These are phyloP conservation scores for Harpegnathos saltator DNA, from an alignment of 1,140 invertebrate genomes.

Conservation along the genomic window DNA sequence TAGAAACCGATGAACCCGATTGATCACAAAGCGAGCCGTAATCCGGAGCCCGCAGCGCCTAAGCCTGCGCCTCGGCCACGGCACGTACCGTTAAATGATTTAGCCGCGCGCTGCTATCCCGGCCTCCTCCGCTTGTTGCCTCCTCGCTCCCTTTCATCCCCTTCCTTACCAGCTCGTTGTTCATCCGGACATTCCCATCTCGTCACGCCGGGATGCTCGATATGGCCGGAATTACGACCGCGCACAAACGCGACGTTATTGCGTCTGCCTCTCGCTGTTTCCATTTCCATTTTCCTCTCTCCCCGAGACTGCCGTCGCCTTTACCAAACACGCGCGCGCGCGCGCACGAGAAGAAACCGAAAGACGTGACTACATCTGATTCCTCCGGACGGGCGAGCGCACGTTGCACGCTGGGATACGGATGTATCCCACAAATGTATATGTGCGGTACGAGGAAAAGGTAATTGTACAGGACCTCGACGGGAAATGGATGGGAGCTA, in stretches of 20 bases:
- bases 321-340: constrained; percentile 10
- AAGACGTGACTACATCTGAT: constrained; percentile 17
- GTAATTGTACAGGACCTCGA: not conserved
- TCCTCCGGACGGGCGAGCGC: not conserved
- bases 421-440: too few relatives aligned
- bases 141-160: constrained; percentile 45
- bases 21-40: constrained; percentile 64
- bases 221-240: constrained; percentile 54
- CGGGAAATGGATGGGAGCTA: not conserved
- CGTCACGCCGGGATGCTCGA: constrained; percentile 59
- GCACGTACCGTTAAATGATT: constrained; percentile 66
- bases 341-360: constrained; percentile 14
- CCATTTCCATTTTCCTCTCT: constrained; percentile 45
- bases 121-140: constrained; percentile 42
- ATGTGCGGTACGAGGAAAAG: not conserved
- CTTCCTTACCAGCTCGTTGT: constrained; percentile 56
- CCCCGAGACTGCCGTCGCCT: not conserved
- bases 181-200: constrained; percentile 55
- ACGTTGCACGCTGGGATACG: not conserved
- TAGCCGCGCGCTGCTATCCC: constrained; percentile 47
- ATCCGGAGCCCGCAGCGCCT: constrained; percentile 45
- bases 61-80: constrained; percentile 35
- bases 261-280: constrained; percentile 22
- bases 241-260: constrained; percentile 54
- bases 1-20: constrained; percentile 69